These are phyloP conservation scores for Pachyrhynchus sulphureomaculatus DNA, from an alignment of 1,140 invertebrate genomes.

Conservation along the genomic window DNA sequence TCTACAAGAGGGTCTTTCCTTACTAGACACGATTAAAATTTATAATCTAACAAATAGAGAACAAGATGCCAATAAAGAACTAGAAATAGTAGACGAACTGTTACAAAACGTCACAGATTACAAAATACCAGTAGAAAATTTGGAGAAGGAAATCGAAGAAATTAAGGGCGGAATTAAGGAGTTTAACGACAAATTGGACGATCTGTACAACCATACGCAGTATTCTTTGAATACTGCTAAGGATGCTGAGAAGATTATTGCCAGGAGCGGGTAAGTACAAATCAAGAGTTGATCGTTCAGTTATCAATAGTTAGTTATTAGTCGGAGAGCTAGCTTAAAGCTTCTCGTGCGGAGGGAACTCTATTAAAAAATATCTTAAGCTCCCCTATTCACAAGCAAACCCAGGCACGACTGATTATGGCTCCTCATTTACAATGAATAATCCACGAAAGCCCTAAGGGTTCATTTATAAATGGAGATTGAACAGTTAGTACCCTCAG, in stretches of 20 bases:
- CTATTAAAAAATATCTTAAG: too few relatives aligned
- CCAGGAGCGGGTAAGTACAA: constrained; percentile 56
- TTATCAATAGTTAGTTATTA: too few relatives aligned
- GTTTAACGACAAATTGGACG: constrained; percentile 68
- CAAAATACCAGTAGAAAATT: constrained; percentile 64
- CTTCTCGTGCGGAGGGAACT: too few relatives aligned
- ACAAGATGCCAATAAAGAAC: constrained; percentile 58
- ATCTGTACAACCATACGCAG: constrained; percentile 69
- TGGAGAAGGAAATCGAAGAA: constrained; percentile 56
- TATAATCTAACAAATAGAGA: constrained; percentile 56
- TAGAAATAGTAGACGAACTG: constrained; percentile 64
- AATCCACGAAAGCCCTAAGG: too few relatives aligned
- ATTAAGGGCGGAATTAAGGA: constrained; percentile 61
- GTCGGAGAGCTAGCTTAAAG: too few relatives aligned
- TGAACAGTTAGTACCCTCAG: too few relatives aligned
- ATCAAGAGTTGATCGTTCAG: too few relatives aligned
- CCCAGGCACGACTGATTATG: too few relatives aligned
- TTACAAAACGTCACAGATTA: constrained; percentile 67
- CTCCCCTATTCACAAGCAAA: too few relatives aligned
- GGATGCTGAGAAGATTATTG: constrained; percentile 64
- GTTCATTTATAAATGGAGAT: too few relatives aligned
- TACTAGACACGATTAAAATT: constrained; percentile 66
- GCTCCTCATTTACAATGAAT: too few relatives aligned
- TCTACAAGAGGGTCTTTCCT: constrained; percentile 69
- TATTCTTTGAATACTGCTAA: constrained; percentile 61